Evolutionary conservation across 2,113 vertebrate genomes (phyloP).

Genomic region (Microcebus griseorufus): DNA sequence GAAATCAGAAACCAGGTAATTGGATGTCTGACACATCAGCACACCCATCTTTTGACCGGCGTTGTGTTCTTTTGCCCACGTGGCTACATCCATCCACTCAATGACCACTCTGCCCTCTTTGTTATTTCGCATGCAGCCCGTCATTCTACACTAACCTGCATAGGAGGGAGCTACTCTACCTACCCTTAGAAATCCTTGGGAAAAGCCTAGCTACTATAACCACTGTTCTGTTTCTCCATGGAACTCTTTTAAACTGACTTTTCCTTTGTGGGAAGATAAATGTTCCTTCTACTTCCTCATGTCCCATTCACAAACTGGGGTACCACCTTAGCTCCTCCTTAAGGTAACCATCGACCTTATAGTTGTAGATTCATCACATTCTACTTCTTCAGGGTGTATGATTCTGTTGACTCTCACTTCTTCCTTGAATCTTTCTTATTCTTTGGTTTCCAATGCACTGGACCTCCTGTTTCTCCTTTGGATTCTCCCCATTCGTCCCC

Average conservation of each 20-base stretch:
- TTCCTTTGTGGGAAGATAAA: background rate
- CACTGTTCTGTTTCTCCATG: background rate
- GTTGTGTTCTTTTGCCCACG: accelerated
- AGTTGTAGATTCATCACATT: background rate
- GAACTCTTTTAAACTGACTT: background rate
- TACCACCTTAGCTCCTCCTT: background rate
- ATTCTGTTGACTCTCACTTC: background rate
- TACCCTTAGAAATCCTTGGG: background rate
- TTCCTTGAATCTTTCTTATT: background rate
- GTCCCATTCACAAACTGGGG: background rate
- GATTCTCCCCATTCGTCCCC: background rate
- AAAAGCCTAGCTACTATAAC: background rate
- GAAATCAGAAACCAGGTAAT: background rate
- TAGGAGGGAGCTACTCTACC: accelerated
- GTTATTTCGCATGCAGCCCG: accelerated
- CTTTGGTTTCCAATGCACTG: background rate
- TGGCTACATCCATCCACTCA: accelerated
- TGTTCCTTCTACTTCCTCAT: background rate
- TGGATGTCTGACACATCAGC: no score
- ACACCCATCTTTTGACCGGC: background rate
- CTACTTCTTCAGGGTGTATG: background rate
- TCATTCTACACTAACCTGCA: background rate
- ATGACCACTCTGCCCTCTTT: background rate
- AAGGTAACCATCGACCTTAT: background rate
- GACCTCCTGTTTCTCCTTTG: background rate